Evolutionary conservation across 2,113 vertebrate genomes (phyloP).

Genomic region (Ranitomeya variabilis): DNA sequence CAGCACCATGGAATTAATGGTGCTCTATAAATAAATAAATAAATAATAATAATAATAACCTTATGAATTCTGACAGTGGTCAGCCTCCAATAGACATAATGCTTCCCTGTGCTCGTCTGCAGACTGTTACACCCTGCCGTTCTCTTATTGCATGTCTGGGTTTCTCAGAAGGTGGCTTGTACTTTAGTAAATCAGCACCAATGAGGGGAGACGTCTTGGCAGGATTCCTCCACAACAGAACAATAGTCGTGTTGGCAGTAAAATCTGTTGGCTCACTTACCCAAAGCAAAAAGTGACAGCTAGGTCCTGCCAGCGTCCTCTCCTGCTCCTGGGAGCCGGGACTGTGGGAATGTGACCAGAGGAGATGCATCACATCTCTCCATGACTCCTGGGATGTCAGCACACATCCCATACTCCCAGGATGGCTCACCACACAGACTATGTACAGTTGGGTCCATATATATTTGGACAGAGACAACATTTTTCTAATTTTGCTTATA

Average conservation of each 20-base stretch:
- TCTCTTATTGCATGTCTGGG: neutral
- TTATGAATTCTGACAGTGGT: no score
- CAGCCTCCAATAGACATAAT: no score
- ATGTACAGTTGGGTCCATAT: no score
- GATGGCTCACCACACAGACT: neutral
- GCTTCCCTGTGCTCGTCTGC: neutral
- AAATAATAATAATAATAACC: no score
- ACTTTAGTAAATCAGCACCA: neutral
- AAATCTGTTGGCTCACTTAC: neutral
- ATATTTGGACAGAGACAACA: no score
- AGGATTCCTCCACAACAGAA: neutral
- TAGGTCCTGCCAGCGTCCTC: conserved; percentile 28
- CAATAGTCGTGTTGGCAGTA: conserved; percentile 43
- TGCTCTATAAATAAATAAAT: no score
- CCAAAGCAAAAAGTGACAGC: conserved; percentile 28
- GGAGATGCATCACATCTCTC: conserved; percentile 25
- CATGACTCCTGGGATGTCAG: neutral
- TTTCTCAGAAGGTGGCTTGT: neutral
- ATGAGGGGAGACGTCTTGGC: neutral
- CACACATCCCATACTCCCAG: neutral
- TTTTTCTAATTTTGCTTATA: no score
- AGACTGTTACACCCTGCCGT: neutral
- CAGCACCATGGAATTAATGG: no score
- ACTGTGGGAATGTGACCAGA: conserved; percentile 21
- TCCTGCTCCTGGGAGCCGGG: no score